phyloP scores from a whole-genome alignment of 2,113 vertebrate species.

The Synodontis membranacea region DNA sequence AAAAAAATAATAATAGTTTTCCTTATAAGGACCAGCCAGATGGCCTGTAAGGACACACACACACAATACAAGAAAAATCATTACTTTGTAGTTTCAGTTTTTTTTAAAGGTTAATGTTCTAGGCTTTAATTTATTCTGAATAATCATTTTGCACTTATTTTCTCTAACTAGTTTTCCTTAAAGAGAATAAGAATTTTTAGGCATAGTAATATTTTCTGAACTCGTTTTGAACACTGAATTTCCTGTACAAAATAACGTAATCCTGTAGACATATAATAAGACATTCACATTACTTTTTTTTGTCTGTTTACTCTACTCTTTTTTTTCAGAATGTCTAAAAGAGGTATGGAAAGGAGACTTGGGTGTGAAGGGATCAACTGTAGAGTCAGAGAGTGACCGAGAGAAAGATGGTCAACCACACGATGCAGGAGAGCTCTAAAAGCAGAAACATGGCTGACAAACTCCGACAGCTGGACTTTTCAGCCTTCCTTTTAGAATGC shows the following conservation, averaged over 20 bases:
- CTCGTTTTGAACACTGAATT: neutral
- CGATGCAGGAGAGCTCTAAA: constrained; percentile 77
- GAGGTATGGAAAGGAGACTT: constrained; percentile 79
- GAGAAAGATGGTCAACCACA: constrained; percentile 52
- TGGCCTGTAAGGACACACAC: too few species aligned
- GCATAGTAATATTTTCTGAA: neutral
- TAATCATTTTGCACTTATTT: neutral
- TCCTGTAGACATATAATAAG: neutral
- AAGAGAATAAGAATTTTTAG: neutral
- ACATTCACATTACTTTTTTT: neutral
- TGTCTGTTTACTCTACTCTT: constrained; percentile 10
- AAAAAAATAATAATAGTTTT: too few species aligned
- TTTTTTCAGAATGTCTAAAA: constrained; percentile 73
- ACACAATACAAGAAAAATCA: too few species aligned
- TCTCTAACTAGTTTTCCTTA: neutral
- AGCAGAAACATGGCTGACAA: constrained; percentile 20
- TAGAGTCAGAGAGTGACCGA: constrained; percentile 34
- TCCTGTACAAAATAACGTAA: neutral
- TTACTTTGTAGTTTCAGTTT: too few species aligned
- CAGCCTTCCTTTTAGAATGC: neutral
- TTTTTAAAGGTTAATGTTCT: too few species aligned
- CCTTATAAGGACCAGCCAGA: too few species aligned
- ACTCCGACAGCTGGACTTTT: neutral
- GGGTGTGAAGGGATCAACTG: constrained; percentile 57
- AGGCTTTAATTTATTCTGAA: too few species aligned